Conservation (phyloP, 2,113 vertebrate species). For the Thamnophis sirtalis region DNA sequence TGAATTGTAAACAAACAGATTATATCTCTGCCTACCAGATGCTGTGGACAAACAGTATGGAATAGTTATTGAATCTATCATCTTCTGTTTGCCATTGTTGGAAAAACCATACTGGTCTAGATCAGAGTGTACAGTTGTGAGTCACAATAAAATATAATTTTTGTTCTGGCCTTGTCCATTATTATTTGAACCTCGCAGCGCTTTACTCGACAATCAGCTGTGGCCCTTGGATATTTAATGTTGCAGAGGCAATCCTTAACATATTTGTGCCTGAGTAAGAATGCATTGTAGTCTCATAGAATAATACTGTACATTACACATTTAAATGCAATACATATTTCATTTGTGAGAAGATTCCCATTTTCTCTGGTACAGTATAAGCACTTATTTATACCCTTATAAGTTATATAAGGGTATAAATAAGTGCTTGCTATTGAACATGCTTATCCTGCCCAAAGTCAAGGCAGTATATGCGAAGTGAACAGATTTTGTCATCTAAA, state of each 20-base stretch:
- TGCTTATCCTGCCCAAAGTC: background rate
- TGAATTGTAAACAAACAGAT: background rate
- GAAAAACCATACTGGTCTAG: background rate
- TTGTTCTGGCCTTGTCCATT: background rate
- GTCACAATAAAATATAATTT: background rate
- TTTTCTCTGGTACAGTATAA: background rate
- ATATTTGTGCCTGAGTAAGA: background rate
- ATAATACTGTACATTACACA: background rate
- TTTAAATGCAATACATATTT: background rate
- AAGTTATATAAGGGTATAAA: background rate
- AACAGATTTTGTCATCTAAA: background rate
- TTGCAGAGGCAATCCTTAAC: background rate
- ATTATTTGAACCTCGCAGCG: background rate
- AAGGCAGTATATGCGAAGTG: too few species aligned
- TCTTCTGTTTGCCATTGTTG: background rate
- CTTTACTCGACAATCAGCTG: background rate
- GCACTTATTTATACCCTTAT: too few species aligned
- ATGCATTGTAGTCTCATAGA: background rate
- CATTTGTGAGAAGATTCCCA: background rate
- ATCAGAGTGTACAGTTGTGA: background rate
- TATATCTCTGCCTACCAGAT: background rate
- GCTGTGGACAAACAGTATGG: background rate
- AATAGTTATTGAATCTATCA: background rate
- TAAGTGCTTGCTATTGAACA: background rate
- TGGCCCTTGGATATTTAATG: background rate